These are phyloP conservation scores for Osmerus eperlanus DNA, from an alignment of 2,113 vertebrate genomes.

Conservation along the genomic window DNA sequence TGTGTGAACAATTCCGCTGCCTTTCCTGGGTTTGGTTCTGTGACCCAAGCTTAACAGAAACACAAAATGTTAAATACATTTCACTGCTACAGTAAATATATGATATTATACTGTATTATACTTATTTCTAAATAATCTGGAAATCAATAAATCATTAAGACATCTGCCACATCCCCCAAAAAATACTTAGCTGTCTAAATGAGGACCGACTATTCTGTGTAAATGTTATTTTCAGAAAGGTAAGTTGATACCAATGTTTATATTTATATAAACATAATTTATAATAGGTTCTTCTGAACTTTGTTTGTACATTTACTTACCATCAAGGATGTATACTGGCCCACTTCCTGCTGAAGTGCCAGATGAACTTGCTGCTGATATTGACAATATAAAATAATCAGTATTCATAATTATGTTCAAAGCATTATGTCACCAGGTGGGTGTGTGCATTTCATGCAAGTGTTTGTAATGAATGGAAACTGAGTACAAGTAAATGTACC, in stretches of 20 bases:
- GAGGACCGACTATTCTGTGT: neutral
- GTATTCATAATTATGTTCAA: no score
- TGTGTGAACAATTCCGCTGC: neutral
- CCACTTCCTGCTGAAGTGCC: no score
- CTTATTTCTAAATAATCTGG: neutral
- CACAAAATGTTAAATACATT: neutral
- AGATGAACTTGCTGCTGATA: no score
- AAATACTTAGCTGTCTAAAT: neutral
- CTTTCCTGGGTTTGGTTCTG: neutral
- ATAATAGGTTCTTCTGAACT: constrained; percentile 1
- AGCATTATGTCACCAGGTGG: no score
- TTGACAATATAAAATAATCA: no score
- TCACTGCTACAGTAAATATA: neutral
- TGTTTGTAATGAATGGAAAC: no score
- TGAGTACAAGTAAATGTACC: no score
- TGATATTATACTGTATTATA: neutral
- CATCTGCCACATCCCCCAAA: neutral
- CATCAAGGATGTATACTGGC: neutral
- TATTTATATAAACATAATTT: neutral
- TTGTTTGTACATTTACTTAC: neutral
- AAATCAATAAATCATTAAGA: neutral
- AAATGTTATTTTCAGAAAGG: neutral
- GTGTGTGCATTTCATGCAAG: no score
- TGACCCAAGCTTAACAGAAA: constrained; percentile 1
- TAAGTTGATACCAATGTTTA: neutral